phyloP scores from a whole-genome alignment of 2,888 invertebrate species.

The Lochmaea crataegi region DNA sequence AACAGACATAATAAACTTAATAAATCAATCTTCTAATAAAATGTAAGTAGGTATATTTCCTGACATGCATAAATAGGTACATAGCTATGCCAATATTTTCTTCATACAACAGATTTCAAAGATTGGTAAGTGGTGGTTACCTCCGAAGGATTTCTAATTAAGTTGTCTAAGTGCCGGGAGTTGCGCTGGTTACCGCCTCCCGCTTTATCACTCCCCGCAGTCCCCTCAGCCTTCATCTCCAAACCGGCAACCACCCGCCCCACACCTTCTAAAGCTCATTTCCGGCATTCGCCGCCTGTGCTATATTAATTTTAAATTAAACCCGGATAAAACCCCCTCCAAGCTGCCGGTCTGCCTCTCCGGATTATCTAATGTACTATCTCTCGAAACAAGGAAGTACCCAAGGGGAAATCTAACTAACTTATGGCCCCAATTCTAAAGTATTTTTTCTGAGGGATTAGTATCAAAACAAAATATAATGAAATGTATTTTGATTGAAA shows the following conservation, averaged over 20 bases:
- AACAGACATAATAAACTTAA: neutral
- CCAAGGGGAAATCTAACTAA: neutral
- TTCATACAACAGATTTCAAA: conserved; percentile 27
- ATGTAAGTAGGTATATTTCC: neutral
- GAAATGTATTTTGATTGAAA: too few relatives aligned
- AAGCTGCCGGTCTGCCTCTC: conserved; percentile 52
- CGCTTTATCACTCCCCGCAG: conserved; percentile 21
- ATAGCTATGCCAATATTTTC: neutral
- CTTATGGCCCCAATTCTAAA: neutral
- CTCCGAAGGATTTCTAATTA: conserved; percentile 40
- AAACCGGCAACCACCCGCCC: conserved; percentile 47
- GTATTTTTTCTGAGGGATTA: neutral
- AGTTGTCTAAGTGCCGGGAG: conserved; percentile 42
- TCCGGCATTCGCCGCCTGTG: conserved; percentile 74
- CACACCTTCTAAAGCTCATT: conserved; percentile 73
- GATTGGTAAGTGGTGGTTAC: conserved; percentile 30
- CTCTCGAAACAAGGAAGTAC: conserved; percentile 41
- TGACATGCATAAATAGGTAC: neutral
- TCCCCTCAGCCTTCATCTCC: conserved; percentile 39
- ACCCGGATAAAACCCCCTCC: conserved; percentile 68
- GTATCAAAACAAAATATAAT: neutral
- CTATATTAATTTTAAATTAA: conserved; percentile 80
- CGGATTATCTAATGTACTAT: conserved; percentile 63
- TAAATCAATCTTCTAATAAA: neutral
- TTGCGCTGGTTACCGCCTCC: conserved; percentile 41